Evolutionary conservation across 2,797 vertebrate genomes (phyloP), one percentile per base, ranked within the genome.

Genomic region (Catharus ustulatus): DNA sequence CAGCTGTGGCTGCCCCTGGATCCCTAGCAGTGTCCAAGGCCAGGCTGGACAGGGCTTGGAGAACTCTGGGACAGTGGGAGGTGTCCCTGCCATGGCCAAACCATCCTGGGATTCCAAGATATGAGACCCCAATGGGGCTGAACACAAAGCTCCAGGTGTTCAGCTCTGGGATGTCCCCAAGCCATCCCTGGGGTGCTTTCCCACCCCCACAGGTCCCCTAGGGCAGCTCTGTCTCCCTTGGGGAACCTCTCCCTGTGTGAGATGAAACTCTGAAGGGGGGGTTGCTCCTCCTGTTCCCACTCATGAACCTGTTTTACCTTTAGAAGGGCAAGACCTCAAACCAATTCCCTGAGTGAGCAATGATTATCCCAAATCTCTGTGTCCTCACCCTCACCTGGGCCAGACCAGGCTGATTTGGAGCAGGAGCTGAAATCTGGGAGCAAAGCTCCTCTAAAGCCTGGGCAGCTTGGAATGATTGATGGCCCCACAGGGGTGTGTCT

Each of bases 71-170:
- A 14, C 2, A 61, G 27, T 15, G 38, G 57, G 0, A 66, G 21
- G 13, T 26, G 69, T 42, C 71, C 32, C 81, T 74, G 51, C 24
- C 46, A 27, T 18, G 67, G 15, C 42, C 55, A 68, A 61, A 29
- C 15, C 46, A 52, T 13, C 10, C 45, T 59, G 45, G 21, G 14
- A 46, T 62, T 62, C 73, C 34, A 24, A 1, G 2, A 24, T 2
- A 4, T 4, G 16, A 42, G 62, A 73, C 43, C 40, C 14, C 73
- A 40, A 0, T 0, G 0, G 59, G 13, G 48, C 1, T 43, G 34
- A 64, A 48, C 59, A 38, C 3, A 73, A 42, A 79, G 52, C 23
- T 40, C 2, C 2, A 3, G 11, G 64, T 7, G 34, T n/a, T 71
- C 40, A 45, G 79, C n/a, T 59, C 29, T 72, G 40, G 40, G 58